Evolutionary conservation across 2,888 invertebrate genomes (phyloP).

Genomic region (Argynnis bischoffii): DNA sequence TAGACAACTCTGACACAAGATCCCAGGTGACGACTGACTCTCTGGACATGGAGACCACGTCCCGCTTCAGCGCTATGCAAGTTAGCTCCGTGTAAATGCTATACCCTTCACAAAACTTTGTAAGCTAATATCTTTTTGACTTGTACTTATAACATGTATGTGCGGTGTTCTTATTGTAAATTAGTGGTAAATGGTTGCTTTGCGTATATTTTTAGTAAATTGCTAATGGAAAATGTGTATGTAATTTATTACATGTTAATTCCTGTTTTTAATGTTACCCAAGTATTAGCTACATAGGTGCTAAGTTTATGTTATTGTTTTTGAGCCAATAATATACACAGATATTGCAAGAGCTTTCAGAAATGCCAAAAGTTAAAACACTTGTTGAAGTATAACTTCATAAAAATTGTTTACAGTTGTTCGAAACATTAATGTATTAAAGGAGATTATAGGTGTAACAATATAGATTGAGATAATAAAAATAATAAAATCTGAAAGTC

Average conservation of each 20-base stretch:
- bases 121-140: slow-evolving; percentile 3
- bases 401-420: no score
- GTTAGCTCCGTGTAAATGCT: slow-evolving; percentile 80
- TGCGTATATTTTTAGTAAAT: slow-evolving; percentile 1
- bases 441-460: no score
- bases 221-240: slow-evolving; percentile 4
- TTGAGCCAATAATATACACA: not conserved
- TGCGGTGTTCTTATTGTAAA: slow-evolving; percentile 5
- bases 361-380: no score
- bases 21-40: slow-evolving; percentile 78
- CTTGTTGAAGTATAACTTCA: no score
- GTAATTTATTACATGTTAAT: not conserved
- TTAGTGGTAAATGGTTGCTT: slow-evolving; percentile 1
- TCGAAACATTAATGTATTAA: no score
- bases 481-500: no score
- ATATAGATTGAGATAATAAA: no score
- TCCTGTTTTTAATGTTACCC: not conserved
- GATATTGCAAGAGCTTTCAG: no score
- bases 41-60: slow-evolving; percentile 75
- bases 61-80: slow-evolving; percentile 81
- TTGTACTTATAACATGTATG: not conserved
- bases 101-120: not conserved
- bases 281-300: slow-evolving; percentile 11
- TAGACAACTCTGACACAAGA: slow-evolving; percentile 73
- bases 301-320: not conserved